These are phyloP conservation scores for Artemia sp. DNA, from an alignment of 2,888 invertebrate genomes.

Conservation along the genomic window DNA sequence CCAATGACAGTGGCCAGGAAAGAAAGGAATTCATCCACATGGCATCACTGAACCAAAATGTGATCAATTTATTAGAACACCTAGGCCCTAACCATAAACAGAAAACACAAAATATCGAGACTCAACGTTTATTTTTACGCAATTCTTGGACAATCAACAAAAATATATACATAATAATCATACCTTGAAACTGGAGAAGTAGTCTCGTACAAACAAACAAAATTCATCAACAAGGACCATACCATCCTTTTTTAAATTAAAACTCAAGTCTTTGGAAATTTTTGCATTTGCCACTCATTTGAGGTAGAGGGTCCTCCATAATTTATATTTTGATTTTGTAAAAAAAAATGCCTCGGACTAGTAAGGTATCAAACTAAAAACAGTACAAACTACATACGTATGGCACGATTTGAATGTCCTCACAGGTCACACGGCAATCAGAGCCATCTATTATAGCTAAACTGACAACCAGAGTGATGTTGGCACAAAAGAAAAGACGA, in stretches of 20 bases:
- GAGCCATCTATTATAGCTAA: neutral
- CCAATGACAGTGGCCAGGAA: too few species aligned
- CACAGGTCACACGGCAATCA: constrained; percentile 5
- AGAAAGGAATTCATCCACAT: too few species aligned
- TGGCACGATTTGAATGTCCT: constrained; percentile 11
- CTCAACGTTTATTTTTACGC: constrained; percentile 14
- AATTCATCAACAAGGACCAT: neutral
- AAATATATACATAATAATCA: constrained; percentile 12
- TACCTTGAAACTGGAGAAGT: too few species aligned
- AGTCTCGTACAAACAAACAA: neutral
- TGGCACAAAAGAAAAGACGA: constrained; percentile 3
- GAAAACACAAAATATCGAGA: neutral
- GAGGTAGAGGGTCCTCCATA: constrained; percentile 1
- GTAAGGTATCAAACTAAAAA: constrained; percentile 14
- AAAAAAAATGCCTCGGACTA: constrained; percentile 11
- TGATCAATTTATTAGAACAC: too few species aligned
- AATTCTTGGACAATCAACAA: constrained; percentile 10
- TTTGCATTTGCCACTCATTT: constrained; percentile 15
- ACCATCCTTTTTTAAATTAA: constrained; percentile 4
- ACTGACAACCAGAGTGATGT: constrained; percentile 10
- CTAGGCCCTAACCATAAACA: too few species aligned
- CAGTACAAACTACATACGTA: constrained; percentile 13
- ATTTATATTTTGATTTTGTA: constrained; percentile 7
- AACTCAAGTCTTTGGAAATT: constrained; percentile 4
- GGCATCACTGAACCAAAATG: too few species aligned